A percentile compares a stretch with the other conserved stretches of the same genome.
Conservation (phyloP, 1,140 invertebrate genomes). For the Lepidostoma basale region DNA sequence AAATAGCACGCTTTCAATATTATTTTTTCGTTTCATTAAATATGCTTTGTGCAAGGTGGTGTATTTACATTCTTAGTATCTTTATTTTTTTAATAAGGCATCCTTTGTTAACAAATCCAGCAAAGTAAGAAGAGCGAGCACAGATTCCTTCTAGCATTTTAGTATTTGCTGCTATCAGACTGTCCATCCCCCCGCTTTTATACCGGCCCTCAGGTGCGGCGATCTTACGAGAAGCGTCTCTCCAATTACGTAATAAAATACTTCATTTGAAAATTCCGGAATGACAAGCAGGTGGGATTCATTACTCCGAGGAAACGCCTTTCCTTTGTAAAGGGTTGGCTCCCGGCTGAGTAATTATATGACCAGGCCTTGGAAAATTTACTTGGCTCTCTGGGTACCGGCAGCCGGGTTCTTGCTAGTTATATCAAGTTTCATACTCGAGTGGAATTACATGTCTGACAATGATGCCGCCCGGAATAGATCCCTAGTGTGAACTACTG, state of each 20-base stretch:
- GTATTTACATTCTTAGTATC: no score
- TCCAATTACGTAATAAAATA: conserved; percentile 21
- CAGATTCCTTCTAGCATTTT: not conserved
- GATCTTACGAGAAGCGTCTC: not conserved
- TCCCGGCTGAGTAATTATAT: conserved; percentile 7
- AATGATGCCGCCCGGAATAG: no score
- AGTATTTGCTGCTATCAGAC: conserved; percentile 10
- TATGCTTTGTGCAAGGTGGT: no score
- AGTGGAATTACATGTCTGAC: no score
- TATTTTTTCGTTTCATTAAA: no score
- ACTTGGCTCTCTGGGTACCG: conserved; percentile 12
- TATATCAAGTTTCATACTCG: no score
- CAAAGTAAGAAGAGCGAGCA: no score
- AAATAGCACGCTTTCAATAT: no score
- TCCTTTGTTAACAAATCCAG: no score
- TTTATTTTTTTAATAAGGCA: no score
- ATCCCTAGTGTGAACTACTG: no score
- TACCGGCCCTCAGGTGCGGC: not conserved
- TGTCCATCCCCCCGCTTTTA: not conserved
- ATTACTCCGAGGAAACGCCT: not conserved
- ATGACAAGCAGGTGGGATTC: conserved; percentile 21
- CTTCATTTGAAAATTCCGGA: conserved; percentile 16
- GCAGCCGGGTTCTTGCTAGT: not conserved
- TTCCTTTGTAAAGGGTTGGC: conserved; percentile 14
- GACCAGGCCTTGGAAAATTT: conserved; percentile 25